phyloP scores from a whole-genome alignment of 1,140 invertebrate genomes.

The Belonocnema kinseyi region DNA sequence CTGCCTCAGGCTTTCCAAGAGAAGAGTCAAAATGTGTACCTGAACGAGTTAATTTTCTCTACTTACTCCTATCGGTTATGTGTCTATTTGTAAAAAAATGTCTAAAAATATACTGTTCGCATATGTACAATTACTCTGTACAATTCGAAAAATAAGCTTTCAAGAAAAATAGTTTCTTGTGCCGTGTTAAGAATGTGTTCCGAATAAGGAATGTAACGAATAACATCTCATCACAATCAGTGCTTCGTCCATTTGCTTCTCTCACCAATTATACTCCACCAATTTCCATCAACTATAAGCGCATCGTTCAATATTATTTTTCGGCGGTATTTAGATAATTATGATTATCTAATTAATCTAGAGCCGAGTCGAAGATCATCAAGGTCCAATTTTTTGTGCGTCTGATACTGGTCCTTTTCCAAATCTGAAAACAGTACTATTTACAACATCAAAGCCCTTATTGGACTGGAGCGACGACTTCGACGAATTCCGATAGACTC shows the following conservation, averaged over 20 bases:
- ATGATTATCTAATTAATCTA: not conserved
- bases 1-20: not conserved
- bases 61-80: slow-evolving; percentile 46
- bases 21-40: not conserved
- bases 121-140: slow-evolving; percentile 56
- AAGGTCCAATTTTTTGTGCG: slow-evolving; percentile 20
- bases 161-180: slow-evolving; percentile 46
- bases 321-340: not conserved
- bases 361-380: slow-evolving; percentile 15
- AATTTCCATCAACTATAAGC: too few species aligned
- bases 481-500: slow-evolving; percentile 46
- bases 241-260: slow-evolving; percentile 35
- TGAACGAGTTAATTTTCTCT: not conserved
- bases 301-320: not conserved
- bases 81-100: slow-evolving; percentile 55
- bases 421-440: slow-evolving; percentile 22
- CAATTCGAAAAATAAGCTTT: slow-evolving; percentile 59
- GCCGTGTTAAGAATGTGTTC: slow-evolving; percentile 38
- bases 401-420: slow-evolving; percentile 25
- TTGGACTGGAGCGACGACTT: slow-evolving; percentile 27
- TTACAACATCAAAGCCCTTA: slow-evolving; percentile 39
- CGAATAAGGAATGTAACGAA: slow-evolving; percentile 56
- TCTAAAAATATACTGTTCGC: slow-evolving; percentile 58
- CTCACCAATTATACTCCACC: not conserved
- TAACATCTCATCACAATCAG: slow-evolving; percentile 50